A percentile compares a stretch with the other conserved stretches of the same genome.
phyloP scores from a whole-genome alignment of 2,113 vertebrate species.

The Datnioides undecimradiatus region DNA sequence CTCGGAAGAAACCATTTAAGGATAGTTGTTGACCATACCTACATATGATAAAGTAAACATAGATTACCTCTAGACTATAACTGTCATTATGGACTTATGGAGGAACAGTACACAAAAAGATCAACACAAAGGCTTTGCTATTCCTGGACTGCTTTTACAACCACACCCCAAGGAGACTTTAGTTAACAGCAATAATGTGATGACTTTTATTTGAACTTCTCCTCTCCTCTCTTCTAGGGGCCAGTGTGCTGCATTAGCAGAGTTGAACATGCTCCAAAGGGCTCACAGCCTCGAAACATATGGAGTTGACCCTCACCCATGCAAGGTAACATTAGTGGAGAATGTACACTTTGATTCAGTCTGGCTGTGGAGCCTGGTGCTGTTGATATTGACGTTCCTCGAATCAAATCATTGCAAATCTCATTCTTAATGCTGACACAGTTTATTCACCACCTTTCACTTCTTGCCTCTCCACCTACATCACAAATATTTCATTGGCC shows the following conservation, averaged over 20 bases:
- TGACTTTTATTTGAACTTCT: background rate
- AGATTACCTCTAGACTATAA: background rate
- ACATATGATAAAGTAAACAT: background rate
- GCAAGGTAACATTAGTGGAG: slow-evolving; percentile 89
- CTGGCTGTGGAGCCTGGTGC: background rate
- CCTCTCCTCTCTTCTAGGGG: slow-evolving; percentile 84
- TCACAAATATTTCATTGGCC: background rate
- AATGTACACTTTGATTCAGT: background rate
- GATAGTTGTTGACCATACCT: no score
- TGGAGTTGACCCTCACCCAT: slow-evolving; percentile 97
- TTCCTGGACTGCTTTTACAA: no score
- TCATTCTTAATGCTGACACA: no score
- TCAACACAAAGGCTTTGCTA: background rate
- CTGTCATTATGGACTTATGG: background rate
- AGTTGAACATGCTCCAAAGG: slow-evolving; percentile 95
- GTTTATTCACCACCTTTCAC: background rate
- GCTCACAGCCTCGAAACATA: slow-evolving; percentile 96
- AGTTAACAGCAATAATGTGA: background rate
- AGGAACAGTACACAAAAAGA: background rate
- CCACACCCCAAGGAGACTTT: background rate
- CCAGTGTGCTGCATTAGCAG: slow-evolving; percentile 90
- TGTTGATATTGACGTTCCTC: background rate
- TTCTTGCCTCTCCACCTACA: background rate
- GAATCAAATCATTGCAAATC: no score
- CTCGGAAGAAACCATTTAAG: no score